Evolutionary conservation across 2,113 vertebrate genomes (phyloP).

Genomic region (Etheostoma cragini): DNA sequence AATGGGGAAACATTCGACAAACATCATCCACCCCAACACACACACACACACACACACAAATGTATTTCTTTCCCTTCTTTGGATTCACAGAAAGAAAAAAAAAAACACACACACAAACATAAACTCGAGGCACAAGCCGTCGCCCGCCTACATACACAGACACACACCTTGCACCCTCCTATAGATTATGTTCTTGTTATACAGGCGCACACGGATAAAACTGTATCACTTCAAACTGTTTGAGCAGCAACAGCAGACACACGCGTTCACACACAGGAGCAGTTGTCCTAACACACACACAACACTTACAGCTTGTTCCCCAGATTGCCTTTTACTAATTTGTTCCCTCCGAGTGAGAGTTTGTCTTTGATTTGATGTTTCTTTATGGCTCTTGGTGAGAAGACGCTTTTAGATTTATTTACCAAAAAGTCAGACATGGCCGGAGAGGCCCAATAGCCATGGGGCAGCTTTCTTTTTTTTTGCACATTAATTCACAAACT

Average conservation of each 20-base stretch:
- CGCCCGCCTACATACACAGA: slow-evolving; percentile 67
- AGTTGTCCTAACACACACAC: slow-evolving; percentile 69
- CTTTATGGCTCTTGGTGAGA: slow-evolving; percentile 58
- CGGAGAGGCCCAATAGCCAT: slow-evolving; percentile 12
- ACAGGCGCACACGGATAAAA: slow-evolving; percentile 73
- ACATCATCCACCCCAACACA: slow-evolving; percentile 16
- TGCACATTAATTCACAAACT: slow-evolving; percentile 29
- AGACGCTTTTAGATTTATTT: slow-evolving; percentile 62
- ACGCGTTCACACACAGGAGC: slow-evolving; percentile 63
- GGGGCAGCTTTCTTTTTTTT: slow-evolving; percentile 39
- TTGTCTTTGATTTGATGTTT: slow-evolving; percentile 69
- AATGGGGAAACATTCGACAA: slow-evolving; percentile 61
- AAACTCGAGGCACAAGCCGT: slow-evolving; percentile 74
- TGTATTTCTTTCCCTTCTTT: slow-evolving; percentile 55
- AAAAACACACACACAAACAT: background rate
- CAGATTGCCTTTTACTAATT: slow-evolving; percentile 78
- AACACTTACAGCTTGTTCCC: slow-evolving; percentile 75
- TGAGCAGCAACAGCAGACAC: slow-evolving; percentile 69
- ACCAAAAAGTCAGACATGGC: slow-evolving; percentile 56
- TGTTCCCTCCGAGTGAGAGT: slow-evolving; percentile 67
- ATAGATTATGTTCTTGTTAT: slow-evolving; percentile 80
- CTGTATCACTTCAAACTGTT: slow-evolving; percentile 69
- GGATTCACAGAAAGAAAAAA: slow-evolving; percentile 44
- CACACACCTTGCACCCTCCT: slow-evolving; percentile 80
- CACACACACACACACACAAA: slow-evolving; percentile 20